Conservation (phyloP, 2,113 vertebrate genomes). For the Brachirus orientalis region DNA sequence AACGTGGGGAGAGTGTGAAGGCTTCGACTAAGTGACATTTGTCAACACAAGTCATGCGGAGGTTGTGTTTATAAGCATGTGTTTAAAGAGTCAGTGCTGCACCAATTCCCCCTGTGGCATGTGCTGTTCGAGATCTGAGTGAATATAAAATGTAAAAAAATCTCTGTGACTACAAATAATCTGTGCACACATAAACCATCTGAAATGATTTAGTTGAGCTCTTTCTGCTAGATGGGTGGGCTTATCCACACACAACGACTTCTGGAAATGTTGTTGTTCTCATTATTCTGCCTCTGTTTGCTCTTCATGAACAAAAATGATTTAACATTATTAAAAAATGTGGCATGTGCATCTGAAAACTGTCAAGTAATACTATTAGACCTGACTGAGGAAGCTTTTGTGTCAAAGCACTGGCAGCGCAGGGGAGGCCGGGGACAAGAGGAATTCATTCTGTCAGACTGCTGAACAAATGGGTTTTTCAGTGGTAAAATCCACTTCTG, state of each 20-base stretch:
- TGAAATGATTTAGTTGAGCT: neutral
- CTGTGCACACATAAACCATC: neutral
- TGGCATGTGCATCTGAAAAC: too few species aligned
- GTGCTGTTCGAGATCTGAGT: neutral
- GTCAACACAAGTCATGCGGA: constrained; percentile 66
- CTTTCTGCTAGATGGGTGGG: neutral
- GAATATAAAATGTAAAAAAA: too few species aligned
- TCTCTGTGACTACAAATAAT: too few species aligned
- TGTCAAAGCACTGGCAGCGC: too few species aligned
- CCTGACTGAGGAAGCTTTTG: too few species aligned
- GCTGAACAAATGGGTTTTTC: too few species aligned
- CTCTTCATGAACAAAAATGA: too few species aligned
- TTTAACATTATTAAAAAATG: too few species aligned
- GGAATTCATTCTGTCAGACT: too few species aligned
- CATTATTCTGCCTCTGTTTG: neutral
- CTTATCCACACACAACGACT: neutral
- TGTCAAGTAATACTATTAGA: too few species aligned
- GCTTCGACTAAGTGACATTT: constrained; percentile 43
- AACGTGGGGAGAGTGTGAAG: neutral
- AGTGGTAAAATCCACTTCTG: too few species aligned
- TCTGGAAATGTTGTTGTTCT: neutral
- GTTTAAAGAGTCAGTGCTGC: constrained; percentile 29
- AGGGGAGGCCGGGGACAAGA: too few species aligned
- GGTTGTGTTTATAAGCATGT: constrained; percentile 28
- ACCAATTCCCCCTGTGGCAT: constrained; percentile 1